Conservation (phyloP, 2,113 vertebrate genomes). For the Aix galericulata region DNA sequence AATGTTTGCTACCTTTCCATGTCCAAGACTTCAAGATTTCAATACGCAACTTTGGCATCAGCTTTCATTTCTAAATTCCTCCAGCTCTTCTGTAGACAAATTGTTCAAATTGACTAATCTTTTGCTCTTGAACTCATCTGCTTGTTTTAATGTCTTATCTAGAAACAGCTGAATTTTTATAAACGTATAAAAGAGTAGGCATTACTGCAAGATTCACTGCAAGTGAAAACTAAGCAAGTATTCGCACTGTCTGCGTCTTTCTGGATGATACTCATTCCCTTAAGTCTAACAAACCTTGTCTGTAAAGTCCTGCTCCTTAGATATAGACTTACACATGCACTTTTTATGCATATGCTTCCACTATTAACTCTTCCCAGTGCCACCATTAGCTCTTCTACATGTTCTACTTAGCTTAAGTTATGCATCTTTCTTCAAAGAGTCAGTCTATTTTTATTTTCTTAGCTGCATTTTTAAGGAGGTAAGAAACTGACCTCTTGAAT, state of each 20-base stretch:
- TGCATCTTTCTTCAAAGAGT: background rate
- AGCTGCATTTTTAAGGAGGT: background rate
- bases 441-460: background rate
- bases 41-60: background rate
- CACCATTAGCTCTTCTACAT: background rate
- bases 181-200: background rate
- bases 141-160: background rate
- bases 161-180: background rate
- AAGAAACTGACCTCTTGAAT: background rate
- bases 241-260: background rate
- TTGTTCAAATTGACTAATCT: background rate
- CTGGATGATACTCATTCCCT: background rate
- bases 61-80: background rate
- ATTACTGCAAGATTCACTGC: background rate
- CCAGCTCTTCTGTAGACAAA: background rate
- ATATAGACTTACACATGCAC: background rate
- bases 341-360: background rate
- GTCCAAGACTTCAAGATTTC: background rate
- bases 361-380: background rate
- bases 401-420: background rate
- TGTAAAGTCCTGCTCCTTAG: background rate
- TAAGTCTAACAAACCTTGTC: background rate
- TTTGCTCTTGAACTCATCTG: background rate
- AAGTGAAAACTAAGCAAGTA: background rate
- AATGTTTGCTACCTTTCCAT: background rate